Base-by-base conservation (phyloP, 2,113 vertebrate species). In the Ptilorrhoa leucosticta region DNA sequence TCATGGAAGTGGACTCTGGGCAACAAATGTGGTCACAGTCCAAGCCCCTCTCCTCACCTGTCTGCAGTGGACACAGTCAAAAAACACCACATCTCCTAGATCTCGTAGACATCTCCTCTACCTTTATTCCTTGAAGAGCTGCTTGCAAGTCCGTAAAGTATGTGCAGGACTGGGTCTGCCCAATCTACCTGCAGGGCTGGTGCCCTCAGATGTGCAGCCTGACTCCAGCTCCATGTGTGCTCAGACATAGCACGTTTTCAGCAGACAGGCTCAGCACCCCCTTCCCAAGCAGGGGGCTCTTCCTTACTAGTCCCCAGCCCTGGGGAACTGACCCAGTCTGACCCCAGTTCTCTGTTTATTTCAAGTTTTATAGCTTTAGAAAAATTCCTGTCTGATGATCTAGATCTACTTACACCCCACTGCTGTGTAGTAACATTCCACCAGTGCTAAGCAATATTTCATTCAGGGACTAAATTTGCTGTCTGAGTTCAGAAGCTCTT, bases 381-480 rank as follows among this genome's bases (percentile, higher is more conserved):
- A 94, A 70, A 61, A 93, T 94, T 90, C 77, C 61, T 93, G 4
- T 47, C 72, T 77, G 40, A 42, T 89, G 72, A 86, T 71, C 76
- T 50, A 83, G 72, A 77, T 28, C 57, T 69, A 28, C 81, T 89
- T 81, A 64, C 22, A 56, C 48, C 53, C 86, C n/a, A 9, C 72
- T 89, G 68, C 65, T 66, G 60, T 71, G 61, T 30, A 68, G 80
- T 53, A 65, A 79, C 80, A 75, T 94, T 92, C 89, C 77, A 92
- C 44, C n/a, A 69, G 20, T 4, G 1, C 87, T 58, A 86, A 94
- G 83, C 89, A 87, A 28, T 90, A 70, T 89, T 93, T 94, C 60
- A 77, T 63, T 45, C n/a, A 39, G 85, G 18, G 54, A 66, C 54
- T 40, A 39, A 85, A 90, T 30, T 45, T 72, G 28, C 58, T 47